Conservation (phyloP, 2,113 vertebrate genomes). For the Tylochromis polylepis region DNA sequence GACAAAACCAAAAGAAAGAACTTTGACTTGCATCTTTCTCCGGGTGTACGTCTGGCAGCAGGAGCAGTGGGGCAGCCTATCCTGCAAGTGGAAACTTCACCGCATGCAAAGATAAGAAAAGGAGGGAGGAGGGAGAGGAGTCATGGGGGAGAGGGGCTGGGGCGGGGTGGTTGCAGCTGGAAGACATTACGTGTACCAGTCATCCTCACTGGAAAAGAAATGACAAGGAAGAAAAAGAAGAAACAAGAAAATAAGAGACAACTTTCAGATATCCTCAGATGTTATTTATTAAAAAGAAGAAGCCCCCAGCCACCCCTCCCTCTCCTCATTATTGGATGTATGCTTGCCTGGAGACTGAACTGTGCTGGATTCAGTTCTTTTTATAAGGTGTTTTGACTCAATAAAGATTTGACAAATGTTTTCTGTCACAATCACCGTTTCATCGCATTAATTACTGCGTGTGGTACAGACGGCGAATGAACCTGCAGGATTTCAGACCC, state of each 20-base stretch:
- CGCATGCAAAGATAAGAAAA: conserved; percentile 85
- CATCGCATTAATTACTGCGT: neutral
- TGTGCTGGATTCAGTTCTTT: conserved; percentile 59
- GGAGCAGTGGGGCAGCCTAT: conserved; percentile 14
- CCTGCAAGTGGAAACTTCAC: conserved; percentile 88
- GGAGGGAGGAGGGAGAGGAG: neutral
- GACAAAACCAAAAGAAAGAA: conserved; percentile 24
- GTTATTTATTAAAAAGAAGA: conserved; percentile 84
- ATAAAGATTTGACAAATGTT: conserved; percentile 42
- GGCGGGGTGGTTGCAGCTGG: conserved; percentile 77
- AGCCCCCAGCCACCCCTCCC: conserved; percentile 32
- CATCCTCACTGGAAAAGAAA: conserved; percentile 82
- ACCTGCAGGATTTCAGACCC: neutral
- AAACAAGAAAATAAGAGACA: conserved; percentile 64
- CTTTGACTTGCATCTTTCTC: neutral
- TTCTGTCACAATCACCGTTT: conserved; percentile 16
- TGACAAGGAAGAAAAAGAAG: conserved; percentile 55
- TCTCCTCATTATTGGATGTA: conserved; percentile 76
- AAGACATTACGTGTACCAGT: conserved; percentile 84
- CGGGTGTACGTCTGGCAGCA: conserved; percentile 40
- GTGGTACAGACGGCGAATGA: neutral
- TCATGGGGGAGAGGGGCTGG: neutral
- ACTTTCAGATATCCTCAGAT: conserved; percentile 83
- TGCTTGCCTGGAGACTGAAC: conserved; percentile 79
- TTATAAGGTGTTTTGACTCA: conserved; percentile 37